phyloP scores from a whole-genome alignment of 2,888 invertebrate genomes.

The Agonopterix alstromeriana region DNA sequence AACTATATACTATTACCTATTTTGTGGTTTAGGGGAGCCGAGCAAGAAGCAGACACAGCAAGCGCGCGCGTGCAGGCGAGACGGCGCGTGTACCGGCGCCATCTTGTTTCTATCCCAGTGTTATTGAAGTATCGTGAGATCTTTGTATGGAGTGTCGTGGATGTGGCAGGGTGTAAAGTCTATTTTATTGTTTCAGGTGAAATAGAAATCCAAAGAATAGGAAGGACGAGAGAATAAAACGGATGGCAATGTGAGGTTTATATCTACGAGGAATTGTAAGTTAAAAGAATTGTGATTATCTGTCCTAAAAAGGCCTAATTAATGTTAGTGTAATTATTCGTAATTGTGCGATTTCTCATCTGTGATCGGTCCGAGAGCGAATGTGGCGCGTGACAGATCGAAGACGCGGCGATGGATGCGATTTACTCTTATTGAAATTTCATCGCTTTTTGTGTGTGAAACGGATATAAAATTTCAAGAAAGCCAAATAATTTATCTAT shows the following conservation, averaged over 20 bases:
- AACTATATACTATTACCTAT: too few species aligned
- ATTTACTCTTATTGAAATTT: slow-evolving; percentile 31
- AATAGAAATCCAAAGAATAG: slow-evolving; percentile 57
- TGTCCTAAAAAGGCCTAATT: slow-evolving; percentile 76
- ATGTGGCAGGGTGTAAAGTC: too few species aligned
- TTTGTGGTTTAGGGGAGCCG: too few species aligned
- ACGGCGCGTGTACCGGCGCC: too few species aligned
- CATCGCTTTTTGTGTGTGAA: slow-evolving; percentile 48
- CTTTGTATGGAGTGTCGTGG: too few species aligned
- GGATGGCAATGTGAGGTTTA: slow-evolving; percentile 24
- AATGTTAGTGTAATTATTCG: slow-evolving; percentile 64
- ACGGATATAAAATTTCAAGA: slow-evolving; percentile 28
- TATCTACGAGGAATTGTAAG: slow-evolving; percentile 51
- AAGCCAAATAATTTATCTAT: slow-evolving; percentile 52
- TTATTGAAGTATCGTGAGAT: too few species aligned
- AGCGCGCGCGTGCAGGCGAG: neutral
- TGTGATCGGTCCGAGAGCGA: slow-evolving; percentile 58
- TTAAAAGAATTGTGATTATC: slow-evolving; percentile 70
- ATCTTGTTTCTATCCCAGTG: too few species aligned
- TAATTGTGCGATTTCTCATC: slow-evolving; percentile 57
- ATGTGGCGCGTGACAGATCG: slow-evolving; percentile 27
- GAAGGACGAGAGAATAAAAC: slow-evolving; percentile 28
- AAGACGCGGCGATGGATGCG: slow-evolving; percentile 23
- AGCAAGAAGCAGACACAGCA: too few species aligned
- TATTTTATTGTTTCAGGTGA: slow-evolving; percentile 28